Percentiles rank a stretch among this genome's conserved stretches.
Evolutionary conservation across 2,888 invertebrate species (phyloP).

Genomic region (Clostera curtula): DNA sequence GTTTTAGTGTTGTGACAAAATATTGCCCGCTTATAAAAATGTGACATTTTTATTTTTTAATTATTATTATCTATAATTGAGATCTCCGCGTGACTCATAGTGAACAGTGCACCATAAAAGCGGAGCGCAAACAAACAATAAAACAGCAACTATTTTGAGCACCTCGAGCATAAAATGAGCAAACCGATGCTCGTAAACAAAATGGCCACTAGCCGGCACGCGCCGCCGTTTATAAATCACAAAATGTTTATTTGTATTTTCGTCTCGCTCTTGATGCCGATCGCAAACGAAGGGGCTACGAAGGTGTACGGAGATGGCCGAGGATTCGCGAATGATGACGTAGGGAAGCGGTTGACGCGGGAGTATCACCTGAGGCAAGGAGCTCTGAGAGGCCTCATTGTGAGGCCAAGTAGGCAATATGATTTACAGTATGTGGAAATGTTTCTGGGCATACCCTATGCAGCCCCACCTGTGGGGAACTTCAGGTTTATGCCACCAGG

Average conservation of each 20-base stretch:
- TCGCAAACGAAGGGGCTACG: conserved; percentile 51
- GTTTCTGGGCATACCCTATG: conserved; percentile 87
- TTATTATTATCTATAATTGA: conserved; percentile 15
- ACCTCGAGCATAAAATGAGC: conserved; percentile 44
- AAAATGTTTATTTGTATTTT: conserved; percentile 69
- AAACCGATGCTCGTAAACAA: conserved; percentile 55
- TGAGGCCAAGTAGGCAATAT: conserved; percentile 77
- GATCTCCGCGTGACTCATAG: conserved; percentile 38
- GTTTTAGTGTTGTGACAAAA: conserved; percentile 8
- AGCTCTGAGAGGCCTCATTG: conserved; percentile 78
- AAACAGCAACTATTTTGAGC: conserved; percentile 55
- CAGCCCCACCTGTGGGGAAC: conserved; percentile 83
- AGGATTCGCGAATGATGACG: conserved; percentile 44
- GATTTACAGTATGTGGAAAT: conserved; percentile 81
- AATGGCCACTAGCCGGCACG: conserved; percentile 64
- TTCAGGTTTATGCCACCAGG: conserved; percentile 91
- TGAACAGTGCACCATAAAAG: conserved; percentile 38
- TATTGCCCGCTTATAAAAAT: background rate
- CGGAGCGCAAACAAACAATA: conserved; percentile 55
- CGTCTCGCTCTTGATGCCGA: conserved; percentile 61
- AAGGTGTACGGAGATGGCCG: conserved; percentile 51
- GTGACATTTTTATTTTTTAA: conserved; percentile 7
- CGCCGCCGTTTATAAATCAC: conserved; percentile 61
- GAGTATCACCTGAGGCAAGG: conserved; percentile 81
- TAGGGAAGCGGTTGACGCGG: conserved; percentile 63